A percentile compares a stretch with the other conserved stretches of the same genome.
These are phyloP conservation scores for Haliclystus octoradiatus DNA, from an alignment of 30 jellyfish, hydroid and myxozoan genomes.

Conservation along the genomic window DNA sequence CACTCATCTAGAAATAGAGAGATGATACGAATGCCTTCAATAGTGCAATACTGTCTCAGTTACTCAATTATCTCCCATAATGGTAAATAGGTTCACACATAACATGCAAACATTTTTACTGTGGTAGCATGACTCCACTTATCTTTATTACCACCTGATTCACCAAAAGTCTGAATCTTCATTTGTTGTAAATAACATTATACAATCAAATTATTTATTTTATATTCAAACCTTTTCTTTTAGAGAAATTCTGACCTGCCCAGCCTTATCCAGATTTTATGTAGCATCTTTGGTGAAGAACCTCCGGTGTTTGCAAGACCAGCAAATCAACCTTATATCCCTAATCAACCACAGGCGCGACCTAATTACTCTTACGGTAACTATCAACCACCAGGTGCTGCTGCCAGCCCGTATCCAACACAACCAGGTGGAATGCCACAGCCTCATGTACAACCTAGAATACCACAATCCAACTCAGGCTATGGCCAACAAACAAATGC, in stretches of 20 bases:
- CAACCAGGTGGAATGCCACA: slow-evolving; percentile 78
- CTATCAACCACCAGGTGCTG: slow-evolving; percentile 24
- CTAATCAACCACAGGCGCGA: slow-evolving; percentile 55
- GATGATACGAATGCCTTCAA: no score
- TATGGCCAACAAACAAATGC: slow-evolving; percentile 11
- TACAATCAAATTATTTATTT: no score
- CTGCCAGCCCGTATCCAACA: slow-evolving; percentile 38
- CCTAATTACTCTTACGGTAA: slow-evolving; percentile 11
- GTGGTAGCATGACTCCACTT: no score
- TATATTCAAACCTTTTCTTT: neutral
- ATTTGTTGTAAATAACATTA: no score
- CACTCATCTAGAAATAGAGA: no score
- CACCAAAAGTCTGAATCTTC: no score
- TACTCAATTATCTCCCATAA: no score
- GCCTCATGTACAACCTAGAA: slow-evolving; percentile 46
- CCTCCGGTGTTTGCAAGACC: slow-evolving; percentile 77
- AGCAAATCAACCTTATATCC: slow-evolving; percentile 11
- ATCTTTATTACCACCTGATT: no score
- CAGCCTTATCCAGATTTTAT: slow-evolving; percentile 40
- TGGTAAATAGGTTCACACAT: no score
- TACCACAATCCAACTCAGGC: slow-evolving; percentile 28
- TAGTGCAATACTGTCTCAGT: no score
- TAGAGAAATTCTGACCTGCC: slow-evolving; percentile 56
- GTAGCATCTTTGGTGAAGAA: slow-evolving; percentile 54
- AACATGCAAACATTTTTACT: neutral